phyloP scores from a whole-genome alignment of 2,888 invertebrate species.

The Cephus pulcher region DNA sequence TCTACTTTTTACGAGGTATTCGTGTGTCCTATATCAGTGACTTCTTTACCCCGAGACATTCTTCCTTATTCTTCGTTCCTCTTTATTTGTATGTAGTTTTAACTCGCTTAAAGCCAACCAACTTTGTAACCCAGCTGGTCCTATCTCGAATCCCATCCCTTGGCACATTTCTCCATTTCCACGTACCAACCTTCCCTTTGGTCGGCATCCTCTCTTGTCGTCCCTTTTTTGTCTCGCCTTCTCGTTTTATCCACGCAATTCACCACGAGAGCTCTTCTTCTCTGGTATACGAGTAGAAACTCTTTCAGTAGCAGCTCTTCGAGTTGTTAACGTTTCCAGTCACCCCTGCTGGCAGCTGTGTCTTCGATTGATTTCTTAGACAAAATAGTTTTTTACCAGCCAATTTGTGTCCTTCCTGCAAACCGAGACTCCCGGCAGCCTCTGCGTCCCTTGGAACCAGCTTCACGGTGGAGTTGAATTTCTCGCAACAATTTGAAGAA shows the following conservation, averaged over 20 bases:
- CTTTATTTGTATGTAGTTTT: conserved; percentile 21
- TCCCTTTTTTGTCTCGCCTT: too few relatives aligned
- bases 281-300: too few relatives aligned
- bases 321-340: too few relatives aligned
- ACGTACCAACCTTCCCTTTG: neutral
- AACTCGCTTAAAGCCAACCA: conserved; percentile 23
- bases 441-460: neutral
- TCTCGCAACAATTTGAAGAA: too few relatives aligned
- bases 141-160: neutral
- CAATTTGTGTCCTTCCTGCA: conserved; percentile 9
- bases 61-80: conserved; percentile 21
- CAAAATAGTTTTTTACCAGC: conserved; percentile 12
- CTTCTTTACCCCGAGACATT: neutral
- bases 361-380: conserved; percentile 3
- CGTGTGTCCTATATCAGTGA: too few relatives aligned
- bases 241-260: too few relatives aligned
- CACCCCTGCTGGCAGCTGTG: neutral
- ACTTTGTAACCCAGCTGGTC: conserved; percentile 19
- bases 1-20: too few relatives aligned
- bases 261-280: too few relatives aligned
- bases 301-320: too few relatives aligned
- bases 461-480: neutral
- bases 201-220: too few relatives aligned
- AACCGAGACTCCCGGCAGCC: neutral
- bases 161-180: too few relatives aligned